These are phyloP conservation scores for Gymnodraco acuticeps DNA, from an alignment of 2,797 vertebrate species.

Conservation along the genomic window DNA sequence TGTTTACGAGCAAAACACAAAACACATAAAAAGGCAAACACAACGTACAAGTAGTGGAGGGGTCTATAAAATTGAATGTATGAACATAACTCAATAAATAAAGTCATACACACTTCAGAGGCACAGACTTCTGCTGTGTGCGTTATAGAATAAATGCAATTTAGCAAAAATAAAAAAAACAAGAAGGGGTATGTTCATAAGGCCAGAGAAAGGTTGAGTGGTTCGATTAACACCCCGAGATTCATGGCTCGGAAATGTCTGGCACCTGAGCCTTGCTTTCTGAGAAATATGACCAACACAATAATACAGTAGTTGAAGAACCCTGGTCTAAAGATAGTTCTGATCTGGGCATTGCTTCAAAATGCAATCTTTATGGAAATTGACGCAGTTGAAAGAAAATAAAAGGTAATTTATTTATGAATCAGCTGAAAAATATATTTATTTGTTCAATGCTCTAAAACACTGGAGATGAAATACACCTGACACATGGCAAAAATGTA, in stretches of 20 bases:
- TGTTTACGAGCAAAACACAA: neutral
- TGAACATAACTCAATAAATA: neutral
- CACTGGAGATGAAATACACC: neutral
- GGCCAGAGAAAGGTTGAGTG: no score
- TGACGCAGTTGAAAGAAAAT: conserved; percentile 39
- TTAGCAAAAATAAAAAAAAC: no score
- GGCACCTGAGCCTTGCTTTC: no score
- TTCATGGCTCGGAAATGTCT: no score
- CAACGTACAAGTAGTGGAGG: neutral
- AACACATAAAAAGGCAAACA: neutral
- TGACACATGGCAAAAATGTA: neutral
- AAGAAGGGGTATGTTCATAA: no score
- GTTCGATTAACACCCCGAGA: no score
- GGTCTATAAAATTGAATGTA: neutral
- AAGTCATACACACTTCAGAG: neutral
- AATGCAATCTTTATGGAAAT: conserved; percentile 32
- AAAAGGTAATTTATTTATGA: conserved; percentile 22
- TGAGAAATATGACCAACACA: no score
- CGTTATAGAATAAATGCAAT: no score
- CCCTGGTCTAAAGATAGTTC: conserved; percentile 2
- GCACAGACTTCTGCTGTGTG: no score
- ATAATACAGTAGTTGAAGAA: no score
- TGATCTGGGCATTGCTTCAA: conserved; percentile 32
- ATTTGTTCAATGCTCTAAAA: neutral
- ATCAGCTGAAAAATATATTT: conserved; percentile 1